phyloP scores from a whole-genome alignment of 2,888 invertebrate genomes.

The Apamea monoglypha region DNA sequence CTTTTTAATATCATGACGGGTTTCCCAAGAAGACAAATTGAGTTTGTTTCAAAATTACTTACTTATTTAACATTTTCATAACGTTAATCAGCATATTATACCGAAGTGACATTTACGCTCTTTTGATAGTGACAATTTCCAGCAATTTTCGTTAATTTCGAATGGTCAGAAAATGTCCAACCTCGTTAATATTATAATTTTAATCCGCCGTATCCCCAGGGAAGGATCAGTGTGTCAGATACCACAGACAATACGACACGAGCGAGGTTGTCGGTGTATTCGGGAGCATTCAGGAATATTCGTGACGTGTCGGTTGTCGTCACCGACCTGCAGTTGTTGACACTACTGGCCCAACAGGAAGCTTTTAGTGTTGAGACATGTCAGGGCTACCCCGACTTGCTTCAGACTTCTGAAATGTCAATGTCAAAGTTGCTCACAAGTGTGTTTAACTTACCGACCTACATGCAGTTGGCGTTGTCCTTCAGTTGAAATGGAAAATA shows the following conservation, averaged over 20 bases:
- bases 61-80: not conserved
- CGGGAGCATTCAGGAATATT: not conserved
- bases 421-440: slow-evolving; percentile 3
- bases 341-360: slow-evolving; percentile 22
- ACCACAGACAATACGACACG: slow-evolving; percentile 11
- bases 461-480: not conserved
- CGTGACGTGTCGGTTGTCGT: not conserved
- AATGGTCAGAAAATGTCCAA: slow-evolving; percentile 15
- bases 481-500: slow-evolving; percentile 16
- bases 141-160: slow-evolving; percentile 24
- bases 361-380: slow-evolving; percentile 35
- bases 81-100: not conserved
- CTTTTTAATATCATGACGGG: not conserved
- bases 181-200: slow-evolving; percentile 39
- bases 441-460: not conserved
- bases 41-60: not conserved
- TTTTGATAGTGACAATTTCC: slow-evolving; percentile 16
- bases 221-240: slow-evolving; percentile 25
- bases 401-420: slow-evolving; percentile 18
- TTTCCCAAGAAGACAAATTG: not conserved
- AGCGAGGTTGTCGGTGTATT: not conserved
- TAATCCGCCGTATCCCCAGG: slow-evolving; percentile 25
- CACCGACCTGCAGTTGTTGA: slow-evolving; percentile 36
- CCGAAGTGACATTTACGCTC: not conserved
- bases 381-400: slow-evolving; percentile 17